Conservation (phyloP, 2,888 invertebrate species). For the Pristionchus entomophagus region DNA sequence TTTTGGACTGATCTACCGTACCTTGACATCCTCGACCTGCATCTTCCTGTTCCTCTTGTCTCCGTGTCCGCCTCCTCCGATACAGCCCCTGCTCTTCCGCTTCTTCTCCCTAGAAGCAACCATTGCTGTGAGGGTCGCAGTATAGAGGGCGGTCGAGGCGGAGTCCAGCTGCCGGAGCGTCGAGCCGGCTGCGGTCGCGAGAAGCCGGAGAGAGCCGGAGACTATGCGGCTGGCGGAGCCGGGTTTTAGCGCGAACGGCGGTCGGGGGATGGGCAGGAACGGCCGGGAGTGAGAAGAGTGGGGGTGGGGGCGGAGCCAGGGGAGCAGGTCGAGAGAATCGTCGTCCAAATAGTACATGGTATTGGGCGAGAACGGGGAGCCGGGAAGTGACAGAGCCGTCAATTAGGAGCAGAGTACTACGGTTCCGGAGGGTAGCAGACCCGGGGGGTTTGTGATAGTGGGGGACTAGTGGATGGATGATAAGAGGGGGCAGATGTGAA, state of each 20-base stretch:
- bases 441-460: background rate
- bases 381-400: background rate
- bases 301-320: slow-evolving; percentile 39
- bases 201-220: background rate
- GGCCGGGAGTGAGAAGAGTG: background rate
- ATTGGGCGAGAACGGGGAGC: background rate
- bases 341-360: slow-evolving; percentile 15
- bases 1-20: background rate
- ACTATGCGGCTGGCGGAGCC: background rate
- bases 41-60: slow-evolving; percentile 13
- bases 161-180: background rate
- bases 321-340: background rate
- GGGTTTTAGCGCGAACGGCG: background rate
- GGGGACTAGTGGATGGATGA: background rate
- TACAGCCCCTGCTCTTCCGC: background rate
- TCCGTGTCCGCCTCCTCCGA: background rate
- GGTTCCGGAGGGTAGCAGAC: background rate
- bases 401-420: slow-evolving; percentile 21
- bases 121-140: background rate
- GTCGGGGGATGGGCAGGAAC: background rate
- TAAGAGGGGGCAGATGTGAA: background rate
- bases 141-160: background rate
- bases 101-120: slow-evolving; percentile 4
- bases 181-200: background rate
- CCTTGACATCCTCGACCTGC: slow-evolving; percentile 44